phyloP scores from a whole-genome alignment of 2,888 invertebrate genomes.

The Ligdia adustata region DNA sequence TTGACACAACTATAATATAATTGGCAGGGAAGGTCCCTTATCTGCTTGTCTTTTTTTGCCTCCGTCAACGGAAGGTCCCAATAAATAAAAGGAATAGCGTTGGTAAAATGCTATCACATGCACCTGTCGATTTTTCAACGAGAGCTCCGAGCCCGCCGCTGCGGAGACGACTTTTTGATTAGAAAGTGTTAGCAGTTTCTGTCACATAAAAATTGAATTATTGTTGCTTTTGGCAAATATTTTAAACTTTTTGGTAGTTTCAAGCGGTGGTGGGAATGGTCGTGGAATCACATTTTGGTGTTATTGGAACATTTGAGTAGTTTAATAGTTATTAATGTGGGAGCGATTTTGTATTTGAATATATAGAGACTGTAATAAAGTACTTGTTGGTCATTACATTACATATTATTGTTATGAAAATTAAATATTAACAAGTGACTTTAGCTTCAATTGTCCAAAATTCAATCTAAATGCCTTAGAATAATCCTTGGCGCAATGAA shows the following conservation, averaged over 20 bases:
- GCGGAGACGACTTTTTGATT: slow-evolving; percentile 47
- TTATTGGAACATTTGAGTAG: too few relatives aligned
- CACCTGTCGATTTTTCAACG: slow-evolving; percentile 74
- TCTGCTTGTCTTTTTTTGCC: slow-evolving; percentile 55
- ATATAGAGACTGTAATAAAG: too few relatives aligned
- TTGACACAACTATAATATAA: slow-evolving; percentile 46
- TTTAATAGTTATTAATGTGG: too few relatives aligned
- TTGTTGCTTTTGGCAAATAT: not conserved
- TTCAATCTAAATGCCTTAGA: too few relatives aligned
- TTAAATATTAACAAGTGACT: too few relatives aligned
- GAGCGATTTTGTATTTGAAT: too few relatives aligned
- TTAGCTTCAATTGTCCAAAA: too few relatives aligned
- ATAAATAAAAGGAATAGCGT: slow-evolving; percentile 70
- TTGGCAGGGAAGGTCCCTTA: slow-evolving; percentile 52
- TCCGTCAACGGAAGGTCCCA: slow-evolving; percentile 51
- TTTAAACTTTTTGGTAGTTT: not conserved
- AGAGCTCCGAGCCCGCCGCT: slow-evolving; percentile 15
- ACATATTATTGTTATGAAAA: too few relatives aligned
- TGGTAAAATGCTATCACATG: slow-evolving; percentile 68
- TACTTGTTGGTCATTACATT: too few relatives aligned
- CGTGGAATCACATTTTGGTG: not conserved
- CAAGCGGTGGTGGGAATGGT: not conserved
- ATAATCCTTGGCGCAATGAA: too few relatives aligned
- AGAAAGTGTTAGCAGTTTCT: slow-evolving; percentile 2
- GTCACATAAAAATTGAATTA: slow-evolving; percentile 14